Conservation (phyloP, 2,888 invertebrate species). For the Nomada fabriciana region DNA sequence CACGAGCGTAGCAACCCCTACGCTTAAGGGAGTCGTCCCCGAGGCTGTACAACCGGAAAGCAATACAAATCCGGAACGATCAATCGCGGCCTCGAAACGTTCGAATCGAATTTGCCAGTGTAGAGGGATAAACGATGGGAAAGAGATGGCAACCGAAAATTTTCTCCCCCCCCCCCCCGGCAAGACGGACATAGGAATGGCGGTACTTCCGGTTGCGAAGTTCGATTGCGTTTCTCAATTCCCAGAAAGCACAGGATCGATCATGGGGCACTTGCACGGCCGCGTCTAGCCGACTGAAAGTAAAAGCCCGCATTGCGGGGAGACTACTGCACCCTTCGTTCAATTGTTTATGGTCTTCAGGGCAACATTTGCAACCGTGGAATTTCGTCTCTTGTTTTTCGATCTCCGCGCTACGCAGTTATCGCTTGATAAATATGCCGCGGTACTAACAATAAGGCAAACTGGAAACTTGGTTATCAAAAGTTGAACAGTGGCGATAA, state of each 20-base stretch:
- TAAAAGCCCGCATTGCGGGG: constrained; percentile 66
- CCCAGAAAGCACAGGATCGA: constrained; percentile 52
- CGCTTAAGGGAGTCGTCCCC: not conserved
- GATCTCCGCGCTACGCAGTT: too few relatives aligned
- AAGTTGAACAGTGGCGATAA: too few relatives aligned
- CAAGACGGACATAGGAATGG: not conserved
- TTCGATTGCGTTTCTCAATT: constrained; percentile 39
- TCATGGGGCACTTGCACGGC: constrained; percentile 52
- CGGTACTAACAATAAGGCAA: too few relatives aligned
- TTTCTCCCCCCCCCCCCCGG: not conserved
- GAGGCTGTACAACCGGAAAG: not conserved
- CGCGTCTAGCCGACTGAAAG: constrained; percentile 58
- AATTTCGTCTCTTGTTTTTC: not conserved
- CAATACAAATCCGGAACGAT: constrained; percentile 18
- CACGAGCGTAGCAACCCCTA: not conserved
- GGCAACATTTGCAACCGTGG: not conserved
- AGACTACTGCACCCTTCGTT: constrained; percentile 38
- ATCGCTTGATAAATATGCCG: too few relatives aligned
- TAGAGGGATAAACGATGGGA: constrained; percentile 42
- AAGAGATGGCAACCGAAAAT: constrained; percentile 10
- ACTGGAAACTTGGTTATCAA: too few relatives aligned
- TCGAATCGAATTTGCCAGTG: constrained; percentile 43
- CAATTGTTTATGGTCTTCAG: constrained; percentile 6
- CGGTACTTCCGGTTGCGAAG: not conserved
- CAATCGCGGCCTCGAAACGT: not conserved